phyloP scores from a whole-genome alignment of 2,797 vertebrate genomes.

The Catamblyrhynchus diadema region DNA sequence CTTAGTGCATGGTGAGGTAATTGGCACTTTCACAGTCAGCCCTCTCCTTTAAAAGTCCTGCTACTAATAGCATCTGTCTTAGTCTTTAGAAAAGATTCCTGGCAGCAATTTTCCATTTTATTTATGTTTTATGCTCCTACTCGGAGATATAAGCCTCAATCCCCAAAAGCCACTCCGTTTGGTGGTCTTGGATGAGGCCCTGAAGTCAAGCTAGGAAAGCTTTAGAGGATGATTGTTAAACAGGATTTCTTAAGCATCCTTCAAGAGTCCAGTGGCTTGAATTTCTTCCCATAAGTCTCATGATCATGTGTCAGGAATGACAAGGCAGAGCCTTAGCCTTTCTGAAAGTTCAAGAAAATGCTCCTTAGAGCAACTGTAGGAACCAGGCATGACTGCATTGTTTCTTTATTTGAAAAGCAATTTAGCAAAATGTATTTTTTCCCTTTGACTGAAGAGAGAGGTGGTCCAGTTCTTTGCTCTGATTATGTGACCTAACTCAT shows the following conservation, averaged over 20 bases:
- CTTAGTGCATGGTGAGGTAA: neutral
- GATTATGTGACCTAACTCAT: neutral
- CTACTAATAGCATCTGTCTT: neutral
- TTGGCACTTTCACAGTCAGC: neutral
- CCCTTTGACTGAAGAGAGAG: neutral
- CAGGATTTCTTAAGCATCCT: neutral
- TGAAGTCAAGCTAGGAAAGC: neutral
- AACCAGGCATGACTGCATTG: neutral
- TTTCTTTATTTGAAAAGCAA: neutral
- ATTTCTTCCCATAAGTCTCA: neutral
- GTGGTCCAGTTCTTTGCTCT: neutral
- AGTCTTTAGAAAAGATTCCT: neutral
- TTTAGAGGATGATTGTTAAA: neutral
- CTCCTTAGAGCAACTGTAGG: neutral
- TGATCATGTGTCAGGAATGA: neutral
- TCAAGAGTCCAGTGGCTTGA: neutral
- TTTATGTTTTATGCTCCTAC: neutral
- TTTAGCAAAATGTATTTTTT: neutral
- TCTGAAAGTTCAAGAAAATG: neutral
- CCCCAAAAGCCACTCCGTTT: accelerated
- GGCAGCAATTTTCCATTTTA: neutral
- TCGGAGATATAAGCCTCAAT: neutral
- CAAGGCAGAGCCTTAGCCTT: neutral
- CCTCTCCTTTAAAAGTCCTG: neutral
- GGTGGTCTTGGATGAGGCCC: neutral